Conservation (phyloP, 2,888 invertebrate genomes). For the Cetonia aurata region DNA sequence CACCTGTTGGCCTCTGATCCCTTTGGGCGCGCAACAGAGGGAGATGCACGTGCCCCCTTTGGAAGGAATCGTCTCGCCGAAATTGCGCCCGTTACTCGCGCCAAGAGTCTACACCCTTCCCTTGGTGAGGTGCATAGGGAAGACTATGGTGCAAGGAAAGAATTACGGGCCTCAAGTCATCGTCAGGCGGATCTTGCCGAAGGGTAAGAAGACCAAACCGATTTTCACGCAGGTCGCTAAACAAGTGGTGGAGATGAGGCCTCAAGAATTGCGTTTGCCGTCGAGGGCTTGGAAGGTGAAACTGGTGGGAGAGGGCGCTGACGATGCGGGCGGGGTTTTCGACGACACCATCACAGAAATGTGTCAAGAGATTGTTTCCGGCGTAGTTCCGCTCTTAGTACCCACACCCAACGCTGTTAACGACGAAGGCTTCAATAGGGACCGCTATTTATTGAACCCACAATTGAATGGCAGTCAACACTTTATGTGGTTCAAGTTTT, state of each 20-base stretch:
- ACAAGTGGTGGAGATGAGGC: slow-evolving; percentile 72
- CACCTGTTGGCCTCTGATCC: slow-evolving; percentile 71
- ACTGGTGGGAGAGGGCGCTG: slow-evolving; percentile 76
- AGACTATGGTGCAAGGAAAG: slow-evolving; percentile 76
- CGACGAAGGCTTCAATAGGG: slow-evolving; percentile 74
- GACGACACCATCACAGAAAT: slow-evolving; percentile 79
- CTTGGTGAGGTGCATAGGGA: slow-evolving; percentile 73
- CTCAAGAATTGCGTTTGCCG: slow-evolving; percentile 72
- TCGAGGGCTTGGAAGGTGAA: slow-evolving; percentile 77
- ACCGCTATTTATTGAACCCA: slow-evolving; percentile 74
- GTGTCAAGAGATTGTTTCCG: slow-evolving; percentile 74
- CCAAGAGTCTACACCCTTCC: slow-evolving; percentile 74
- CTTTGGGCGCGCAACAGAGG: slow-evolving; percentile 66
- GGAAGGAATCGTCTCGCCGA: slow-evolving; percentile 65
- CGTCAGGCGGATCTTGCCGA: slow-evolving; percentile 72
- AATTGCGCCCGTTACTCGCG: slow-evolving; percentile 70
- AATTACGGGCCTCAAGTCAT: slow-evolving; percentile 77
- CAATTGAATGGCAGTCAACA: slow-evolving; percentile 69
- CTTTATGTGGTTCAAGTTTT: slow-evolving; percentile 72
- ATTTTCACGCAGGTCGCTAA: slow-evolving; percentile 75
- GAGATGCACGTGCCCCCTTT: slow-evolving; percentile 65
- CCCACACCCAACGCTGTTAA: slow-evolving; percentile 74
- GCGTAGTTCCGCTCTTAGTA: slow-evolving; percentile 71
- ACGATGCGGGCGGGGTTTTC: slow-evolving; percentile 78
- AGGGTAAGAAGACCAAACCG: slow-evolving; percentile 70